These are phyloP conservation scores for Dinomys branickii DNA, from an alignment of 2,113 vertebrate species.

Conservation along the genomic window DNA sequence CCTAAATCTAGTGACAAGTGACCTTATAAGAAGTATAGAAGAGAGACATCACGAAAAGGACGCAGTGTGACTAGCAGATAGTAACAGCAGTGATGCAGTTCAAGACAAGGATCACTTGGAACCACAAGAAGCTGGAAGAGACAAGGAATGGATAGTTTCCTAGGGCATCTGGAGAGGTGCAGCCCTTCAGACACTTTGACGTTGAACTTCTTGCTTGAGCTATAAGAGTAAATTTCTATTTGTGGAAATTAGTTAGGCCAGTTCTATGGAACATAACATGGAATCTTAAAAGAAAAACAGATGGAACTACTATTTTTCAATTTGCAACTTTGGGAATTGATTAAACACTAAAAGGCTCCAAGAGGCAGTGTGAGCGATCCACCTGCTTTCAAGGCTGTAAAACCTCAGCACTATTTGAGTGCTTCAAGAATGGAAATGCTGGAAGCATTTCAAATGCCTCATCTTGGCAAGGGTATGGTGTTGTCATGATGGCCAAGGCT, in stretches of 20 bases:
- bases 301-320: background rate
- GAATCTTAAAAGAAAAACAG: background rate
- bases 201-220: background rate
- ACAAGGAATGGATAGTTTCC: background rate
- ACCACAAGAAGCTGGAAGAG: background rate
- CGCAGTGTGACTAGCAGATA: background rate
- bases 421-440: background rate
- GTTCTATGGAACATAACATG: background rate
- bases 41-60: background rate
- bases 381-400: background rate
- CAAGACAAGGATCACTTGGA: background rate
- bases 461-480: background rate
- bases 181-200: background rate
- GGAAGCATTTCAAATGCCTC: background rate
- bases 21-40: background rate
- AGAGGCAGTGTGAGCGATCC: background rate
- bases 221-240: background rate
- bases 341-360: background rate
- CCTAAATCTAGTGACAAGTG: background rate
- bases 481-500: background rate
- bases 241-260: background rate
- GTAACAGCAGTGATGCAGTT: background rate
- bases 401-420: background rate
- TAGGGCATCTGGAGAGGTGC: fast-evolving
- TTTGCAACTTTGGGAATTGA: background rate